Percentiles rank a stretch among this genome's conserved stretches.
phyloP scores from a whole-genome alignment of 2,888 invertebrate genomes.

The Tetheella fluctuosa region DNA sequence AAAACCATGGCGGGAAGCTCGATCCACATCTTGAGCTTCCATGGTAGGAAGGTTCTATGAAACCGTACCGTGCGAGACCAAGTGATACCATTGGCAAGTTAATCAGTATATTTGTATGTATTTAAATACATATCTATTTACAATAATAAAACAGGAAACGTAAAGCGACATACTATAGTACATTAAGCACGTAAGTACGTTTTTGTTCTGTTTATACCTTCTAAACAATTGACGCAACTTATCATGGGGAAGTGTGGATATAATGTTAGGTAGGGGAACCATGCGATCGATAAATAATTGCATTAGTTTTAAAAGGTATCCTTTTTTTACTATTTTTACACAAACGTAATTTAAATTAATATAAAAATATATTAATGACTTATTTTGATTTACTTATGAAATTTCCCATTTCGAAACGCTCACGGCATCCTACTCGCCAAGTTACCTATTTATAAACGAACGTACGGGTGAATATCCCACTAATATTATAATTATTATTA shows the following conservation, averaged over 20 bases:
- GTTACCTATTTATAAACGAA: no score
- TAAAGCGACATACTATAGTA: conserved; percentile 32
- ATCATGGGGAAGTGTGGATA: background rate
- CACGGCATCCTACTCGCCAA: no score
- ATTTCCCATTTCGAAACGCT: no score
- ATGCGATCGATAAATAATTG: background rate
- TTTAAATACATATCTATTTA: conserved; percentile 32
- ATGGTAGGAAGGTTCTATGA: no score
- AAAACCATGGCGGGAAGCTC: no score
- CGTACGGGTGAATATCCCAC: no score
- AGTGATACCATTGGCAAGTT: background rate
- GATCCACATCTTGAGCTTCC: no score
- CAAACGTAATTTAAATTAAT: background rate
- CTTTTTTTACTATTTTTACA: background rate
- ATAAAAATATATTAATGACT: no score
- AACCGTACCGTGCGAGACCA: no score
- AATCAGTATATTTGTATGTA: conserved; percentile 26
- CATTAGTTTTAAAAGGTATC: background rate
- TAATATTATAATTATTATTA: no score
- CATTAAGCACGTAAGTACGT: conserved; percentile 33
- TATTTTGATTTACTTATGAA: no score
- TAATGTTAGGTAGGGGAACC: background rate
- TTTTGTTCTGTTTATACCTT: conserved; percentile 23
- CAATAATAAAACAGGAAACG: conserved; percentile 39
- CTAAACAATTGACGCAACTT: conserved; percentile 18